Conservation (phyloP, 2,113 vertebrate genomes). For the Aptenodytes forsteri region DNA sequence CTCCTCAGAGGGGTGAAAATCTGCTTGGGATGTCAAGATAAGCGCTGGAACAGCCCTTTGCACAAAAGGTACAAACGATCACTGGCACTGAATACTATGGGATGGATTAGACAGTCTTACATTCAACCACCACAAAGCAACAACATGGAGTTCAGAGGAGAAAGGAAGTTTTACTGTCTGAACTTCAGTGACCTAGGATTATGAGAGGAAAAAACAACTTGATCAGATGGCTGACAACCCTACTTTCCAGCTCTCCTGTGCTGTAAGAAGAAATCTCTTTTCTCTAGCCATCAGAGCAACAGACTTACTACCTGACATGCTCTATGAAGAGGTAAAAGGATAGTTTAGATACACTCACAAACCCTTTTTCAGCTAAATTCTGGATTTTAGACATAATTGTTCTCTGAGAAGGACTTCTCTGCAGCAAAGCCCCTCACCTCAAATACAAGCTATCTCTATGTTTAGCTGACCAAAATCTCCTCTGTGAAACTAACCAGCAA, state of each 20-base stretch:
- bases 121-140: not conserved
- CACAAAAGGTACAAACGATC: not conserved
- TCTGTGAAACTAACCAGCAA: not conserved
- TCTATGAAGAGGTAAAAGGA: not conserved
- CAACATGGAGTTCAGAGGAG: not conserved
- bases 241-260: not conserved
- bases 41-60: not conserved
- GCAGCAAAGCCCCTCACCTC: not conserved
- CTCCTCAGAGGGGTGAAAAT: not conserved
- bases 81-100: not conserved
- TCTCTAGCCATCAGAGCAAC: not conserved
- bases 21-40: not conserved
- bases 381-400: not conserved
- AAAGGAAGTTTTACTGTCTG: not conserved
- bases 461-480: not conserved
- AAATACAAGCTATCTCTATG: accelerated
- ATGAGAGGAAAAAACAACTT: not conserved
- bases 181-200: not conserved
- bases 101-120: not conserved
- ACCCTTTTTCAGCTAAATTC: not conserved
- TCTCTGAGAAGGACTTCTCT: not conserved
- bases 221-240: too few species aligned
- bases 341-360: not conserved
- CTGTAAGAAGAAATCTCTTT: not conserved
- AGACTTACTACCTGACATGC: too few species aligned